These are phyloP conservation scores for Tiliacea aurago DNA, from an alignment of 2,888 invertebrate genomes.

Conservation along the genomic window DNA sequence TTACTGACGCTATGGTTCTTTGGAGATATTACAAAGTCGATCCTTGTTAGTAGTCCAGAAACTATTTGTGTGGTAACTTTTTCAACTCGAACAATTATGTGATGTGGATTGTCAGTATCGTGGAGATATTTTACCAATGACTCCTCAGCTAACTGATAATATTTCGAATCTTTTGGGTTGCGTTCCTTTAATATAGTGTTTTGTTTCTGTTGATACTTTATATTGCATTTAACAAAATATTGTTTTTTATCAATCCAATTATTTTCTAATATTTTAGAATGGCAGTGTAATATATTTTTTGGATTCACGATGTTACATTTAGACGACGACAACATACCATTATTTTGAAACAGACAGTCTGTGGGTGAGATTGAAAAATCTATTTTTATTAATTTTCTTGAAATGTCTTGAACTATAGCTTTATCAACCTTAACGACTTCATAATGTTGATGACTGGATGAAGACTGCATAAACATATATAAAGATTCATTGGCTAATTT, in stretches of 20 bases:
- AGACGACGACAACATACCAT: slow-evolving; percentile 32
- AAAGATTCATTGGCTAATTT: slow-evolving; percentile 71
- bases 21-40: slow-evolving; percentile 46
- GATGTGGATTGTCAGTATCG: slow-evolving; percentile 28
- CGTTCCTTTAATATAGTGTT: slow-evolving; percentile 29
- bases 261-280: slow-evolving; percentile 80
- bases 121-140: slow-evolving; percentile 51
- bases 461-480: slow-evolving; percentile 63
- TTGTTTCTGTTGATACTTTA: slow-evolving; percentile 48
- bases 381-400: slow-evolving; percentile 88
- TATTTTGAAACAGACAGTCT: slow-evolving; percentile 73
- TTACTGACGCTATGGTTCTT: slow-evolving; percentile 8
- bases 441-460: slow-evolving; percentile 61
- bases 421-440: slow-evolving; percentile 76
- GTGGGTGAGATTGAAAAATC: slow-evolving; percentile 88
- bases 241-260: slow-evolving; percentile 81
- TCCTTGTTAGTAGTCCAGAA: slow-evolving; percentile 60
- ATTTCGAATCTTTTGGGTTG: slow-evolving; percentile 44
- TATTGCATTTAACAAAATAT: slow-evolving; percentile 65
- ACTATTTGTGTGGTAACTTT: slow-evolving; percentile 67
- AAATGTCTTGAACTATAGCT: slow-evolving; percentile 84
- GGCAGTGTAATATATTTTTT: slow-evolving; percentile 57
- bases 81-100: slow-evolving; percentile 48
- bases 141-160: slow-evolving; percentile 50
- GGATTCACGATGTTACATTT: slow-evolving; percentile 43